Evolutionary conservation across 2,797 vertebrate genomes (phyloP).

Genomic region (Spinibarbus caldwelli): DNA sequence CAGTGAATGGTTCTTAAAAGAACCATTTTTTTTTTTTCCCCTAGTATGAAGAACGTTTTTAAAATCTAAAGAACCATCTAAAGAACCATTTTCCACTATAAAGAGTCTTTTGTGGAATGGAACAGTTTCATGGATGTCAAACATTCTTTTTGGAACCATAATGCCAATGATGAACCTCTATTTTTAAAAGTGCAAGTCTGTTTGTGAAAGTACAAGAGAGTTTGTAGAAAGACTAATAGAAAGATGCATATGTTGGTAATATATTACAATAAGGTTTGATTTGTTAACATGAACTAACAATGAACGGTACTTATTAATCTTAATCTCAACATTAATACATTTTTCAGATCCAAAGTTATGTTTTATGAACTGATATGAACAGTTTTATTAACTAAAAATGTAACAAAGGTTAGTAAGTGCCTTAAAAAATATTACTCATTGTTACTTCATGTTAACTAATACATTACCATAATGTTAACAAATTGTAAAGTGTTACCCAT

Average conservation of each 20-base stretch:
- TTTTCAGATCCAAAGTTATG: not conserved
- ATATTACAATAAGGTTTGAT: not conserved
- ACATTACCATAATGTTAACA: not conserved
- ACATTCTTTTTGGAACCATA: not conserved
- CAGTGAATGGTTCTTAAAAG: not conserved
- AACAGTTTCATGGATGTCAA: not conserved
- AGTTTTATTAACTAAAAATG: not conserved
- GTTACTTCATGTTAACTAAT: not conserved
- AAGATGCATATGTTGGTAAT: not conserved
- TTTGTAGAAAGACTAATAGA: not conserved
- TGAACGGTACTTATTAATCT: not conserved
- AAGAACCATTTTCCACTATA: not conserved
- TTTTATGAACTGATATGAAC: not conserved
- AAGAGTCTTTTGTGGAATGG: not conserved
- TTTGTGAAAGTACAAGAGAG: no score
- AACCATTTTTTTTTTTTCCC: not conserved
- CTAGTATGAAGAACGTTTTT: not conserved
- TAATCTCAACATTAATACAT: not conserved
- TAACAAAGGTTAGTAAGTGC: not conserved
- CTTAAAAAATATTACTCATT: not conserved
- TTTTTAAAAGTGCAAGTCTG: not conserved
- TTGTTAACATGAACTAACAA: not conserved
- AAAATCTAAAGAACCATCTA: not conserved
- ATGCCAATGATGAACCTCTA: not conserved
- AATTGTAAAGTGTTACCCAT: not conserved